Conservation (phyloP, 1,140 invertebrate species). For the Ostrea denselamellosa region DNA sequence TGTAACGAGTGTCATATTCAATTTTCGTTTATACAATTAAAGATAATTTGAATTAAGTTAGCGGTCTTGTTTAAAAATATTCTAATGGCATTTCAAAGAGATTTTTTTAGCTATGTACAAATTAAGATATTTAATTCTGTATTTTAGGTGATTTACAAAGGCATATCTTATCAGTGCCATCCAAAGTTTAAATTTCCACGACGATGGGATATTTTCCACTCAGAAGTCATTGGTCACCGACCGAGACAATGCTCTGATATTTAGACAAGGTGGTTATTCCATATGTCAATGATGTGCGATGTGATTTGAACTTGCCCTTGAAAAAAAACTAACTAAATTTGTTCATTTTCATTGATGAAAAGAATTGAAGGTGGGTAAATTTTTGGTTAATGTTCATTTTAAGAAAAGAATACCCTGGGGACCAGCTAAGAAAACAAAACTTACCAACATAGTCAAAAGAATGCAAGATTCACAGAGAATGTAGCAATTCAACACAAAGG, state of each 20-base stretch:
- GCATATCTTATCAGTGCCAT: conserved; percentile 45
- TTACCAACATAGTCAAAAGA: no score
- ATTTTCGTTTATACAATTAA: background rate
- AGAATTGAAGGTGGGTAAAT: no score
- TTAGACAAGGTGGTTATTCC: conserved; percentile 37
- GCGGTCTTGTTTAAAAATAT: background rate
- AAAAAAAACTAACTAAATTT: no score
- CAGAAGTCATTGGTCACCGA: conserved; percentile 50
- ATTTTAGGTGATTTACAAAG: conserved; percentile 46
- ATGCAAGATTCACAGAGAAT: no score
- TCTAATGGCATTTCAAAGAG: background rate
- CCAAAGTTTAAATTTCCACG: conserved; percentile 47
- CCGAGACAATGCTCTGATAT: conserved; percentile 42
- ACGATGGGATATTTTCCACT: conserved; percentile 41
- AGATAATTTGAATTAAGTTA: background rate
- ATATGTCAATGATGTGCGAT: conserved; percentile 17
- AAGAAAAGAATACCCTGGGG: no score
- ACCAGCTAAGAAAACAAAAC: no score
- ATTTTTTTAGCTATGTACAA: no score
- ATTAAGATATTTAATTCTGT: background rate
- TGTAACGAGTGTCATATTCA: background rate
- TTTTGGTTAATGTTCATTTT: no score
- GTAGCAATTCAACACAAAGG: no score
- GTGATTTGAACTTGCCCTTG: background rate
- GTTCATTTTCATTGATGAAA: no score